Evolutionary conservation across 2,888 invertebrate genomes (phyloP).

Genomic region (Bellardia pandia): DNA sequence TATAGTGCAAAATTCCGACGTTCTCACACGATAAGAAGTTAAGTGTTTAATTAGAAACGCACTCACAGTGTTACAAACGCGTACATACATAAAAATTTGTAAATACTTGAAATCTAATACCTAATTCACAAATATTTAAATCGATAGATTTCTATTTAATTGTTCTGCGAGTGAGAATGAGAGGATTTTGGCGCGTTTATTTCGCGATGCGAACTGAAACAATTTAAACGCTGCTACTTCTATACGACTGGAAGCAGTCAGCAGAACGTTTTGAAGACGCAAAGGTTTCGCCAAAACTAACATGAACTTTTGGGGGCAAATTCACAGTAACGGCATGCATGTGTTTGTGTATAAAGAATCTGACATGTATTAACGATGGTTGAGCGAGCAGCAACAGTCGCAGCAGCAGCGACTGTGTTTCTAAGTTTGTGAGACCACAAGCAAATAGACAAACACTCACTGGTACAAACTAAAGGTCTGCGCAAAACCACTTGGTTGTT

Average conservation of each 20-base stretch:
- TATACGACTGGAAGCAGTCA: not conserved
- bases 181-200: constrained; percentile 11
- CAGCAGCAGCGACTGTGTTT: constrained; percentile 20
- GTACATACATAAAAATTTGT: not conserved
- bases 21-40: constrained; percentile 44
- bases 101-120: constrained; percentile 22
- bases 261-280: constrained; percentile 54
- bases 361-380: not conserved
- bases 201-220: constrained; percentile 2
- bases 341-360: constrained; percentile 6
- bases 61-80: not conserved
- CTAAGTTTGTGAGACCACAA: not conserved
- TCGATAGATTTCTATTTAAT: not conserved
- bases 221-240: constrained; percentile 23
- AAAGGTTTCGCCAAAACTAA: constrained; percentile 67
- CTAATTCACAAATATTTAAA: constrained; percentile 30
- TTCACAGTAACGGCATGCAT: constrained; percentile 13
- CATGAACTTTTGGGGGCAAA: constrained; percentile 50
- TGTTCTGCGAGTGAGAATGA: not conserved
- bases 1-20: not conserved
- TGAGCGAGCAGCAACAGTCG: not conserved
- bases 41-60: not conserved
- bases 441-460: too few species aligned
- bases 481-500: too few species aligned
- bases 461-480: too few species aligned